These are phyloP conservation scores for Drosophila hamatofila DNA, from an alignment of 2,888 invertebrate genomes.

Conservation along the genomic window DNA sequence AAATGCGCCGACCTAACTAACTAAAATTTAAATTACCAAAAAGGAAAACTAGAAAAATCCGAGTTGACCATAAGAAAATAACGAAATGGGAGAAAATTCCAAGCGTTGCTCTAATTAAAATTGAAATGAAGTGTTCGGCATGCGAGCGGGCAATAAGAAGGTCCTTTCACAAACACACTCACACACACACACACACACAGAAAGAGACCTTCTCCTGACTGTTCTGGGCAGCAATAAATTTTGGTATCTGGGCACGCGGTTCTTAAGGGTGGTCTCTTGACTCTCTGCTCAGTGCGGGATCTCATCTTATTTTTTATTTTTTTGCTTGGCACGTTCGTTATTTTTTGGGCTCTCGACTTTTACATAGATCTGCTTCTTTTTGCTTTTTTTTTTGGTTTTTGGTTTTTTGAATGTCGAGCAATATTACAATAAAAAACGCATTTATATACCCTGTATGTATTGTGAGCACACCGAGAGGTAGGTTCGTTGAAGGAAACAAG, in stretches of 20 bases:
- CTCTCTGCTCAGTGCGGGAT: slow-evolving; percentile 22
- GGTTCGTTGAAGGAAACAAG: background rate
- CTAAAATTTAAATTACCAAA: slow-evolving; percentile 29
- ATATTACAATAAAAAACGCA: slow-evolving; percentile 76
- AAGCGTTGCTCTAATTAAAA: slow-evolving; percentile 73
- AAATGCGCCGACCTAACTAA: slow-evolving; percentile 59
- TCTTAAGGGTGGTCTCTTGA: slow-evolving; percentile 61
- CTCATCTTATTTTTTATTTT: slow-evolving; percentile 26
- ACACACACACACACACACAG: slow-evolving; percentile 17
- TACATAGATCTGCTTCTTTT: slow-evolving; percentile 9
- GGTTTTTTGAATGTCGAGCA: slow-evolving; percentile 25
- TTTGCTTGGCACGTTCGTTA: slow-evolving; percentile 72
- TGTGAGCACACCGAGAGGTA: background rate
- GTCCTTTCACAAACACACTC: slow-evolving; percentile 48
- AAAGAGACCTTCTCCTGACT: slow-evolving; percentile 4
- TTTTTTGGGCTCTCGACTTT: slow-evolving; percentile 18
- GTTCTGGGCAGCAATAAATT: slow-evolving; percentile 62
- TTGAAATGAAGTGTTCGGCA: slow-evolving; percentile 69
- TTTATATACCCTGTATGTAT: slow-evolving; percentile 35
- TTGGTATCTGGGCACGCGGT: slow-evolving; percentile 24
- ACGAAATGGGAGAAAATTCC: slow-evolving; percentile 36
- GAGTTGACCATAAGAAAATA: background rate
- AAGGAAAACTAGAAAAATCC: slow-evolving; percentile 41
- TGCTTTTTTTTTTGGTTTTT: background rate
- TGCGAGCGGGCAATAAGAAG: slow-evolving; percentile 55